These are phyloP conservation scores for Smittia sp. DNA, from an alignment of 2,888 invertebrate species.

Conservation along the genomic window DNA sequence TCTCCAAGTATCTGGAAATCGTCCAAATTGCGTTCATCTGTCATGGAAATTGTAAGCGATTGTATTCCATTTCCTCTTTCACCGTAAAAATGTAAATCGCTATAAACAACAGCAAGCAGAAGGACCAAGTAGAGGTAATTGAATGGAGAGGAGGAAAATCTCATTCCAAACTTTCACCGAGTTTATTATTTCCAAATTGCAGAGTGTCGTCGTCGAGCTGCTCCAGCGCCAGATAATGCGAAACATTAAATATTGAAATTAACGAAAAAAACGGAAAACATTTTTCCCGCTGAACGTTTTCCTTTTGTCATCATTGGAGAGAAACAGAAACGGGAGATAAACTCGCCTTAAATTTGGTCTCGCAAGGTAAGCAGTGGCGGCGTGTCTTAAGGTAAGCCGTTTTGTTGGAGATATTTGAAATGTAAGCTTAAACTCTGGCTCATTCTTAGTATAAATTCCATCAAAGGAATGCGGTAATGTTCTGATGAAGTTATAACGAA, in stretches of 20 bases:
- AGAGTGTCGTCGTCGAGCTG: no score
- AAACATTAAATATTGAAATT: conserved; percentile 37
- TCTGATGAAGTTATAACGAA: no score
- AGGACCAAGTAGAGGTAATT: not conserved
- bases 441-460: no score
- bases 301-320: not conserved
- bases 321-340: not conserved
- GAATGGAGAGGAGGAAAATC: not conserved
- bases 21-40: conserved; percentile 25
- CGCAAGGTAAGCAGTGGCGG: not conserved
- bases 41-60: not conserved
- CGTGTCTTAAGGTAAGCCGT: no score
- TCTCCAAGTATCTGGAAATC: conserved; percentile 15
- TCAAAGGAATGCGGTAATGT: no score
- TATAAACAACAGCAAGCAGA: not conserved
- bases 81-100: not conserved
- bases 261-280: conserved; percentile 24
- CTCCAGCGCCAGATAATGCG: not conserved
- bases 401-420: no score
- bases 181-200: not conserved
- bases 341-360: not conserved
- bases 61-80: not conserved
- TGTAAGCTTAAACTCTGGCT: no score
- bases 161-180: not conserved
- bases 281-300: conserved; percentile 19